Base-by-base conservation (phyloP, 1,140 invertebrate species). In the Drosophila seguyi region DNA sequence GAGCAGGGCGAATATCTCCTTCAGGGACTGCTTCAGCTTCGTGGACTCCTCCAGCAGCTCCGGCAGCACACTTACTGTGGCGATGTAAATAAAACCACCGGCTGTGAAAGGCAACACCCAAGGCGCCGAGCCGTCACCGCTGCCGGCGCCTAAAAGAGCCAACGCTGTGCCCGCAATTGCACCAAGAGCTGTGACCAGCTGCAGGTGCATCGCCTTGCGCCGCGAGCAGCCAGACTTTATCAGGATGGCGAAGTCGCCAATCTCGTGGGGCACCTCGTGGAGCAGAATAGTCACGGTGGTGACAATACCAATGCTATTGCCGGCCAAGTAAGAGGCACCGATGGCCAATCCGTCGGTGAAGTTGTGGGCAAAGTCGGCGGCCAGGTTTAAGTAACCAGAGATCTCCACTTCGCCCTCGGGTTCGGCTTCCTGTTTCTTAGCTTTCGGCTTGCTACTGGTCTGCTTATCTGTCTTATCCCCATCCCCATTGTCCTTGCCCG, bases 81-180 rank as follows among this genome's bases (percentile, higher is more conserved):
- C 97, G 67, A 99, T 99, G 92, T 99, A 98, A 16, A 99, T 95
- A 93, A 99, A 99, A 3, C 98, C 98, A 36, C 98, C 98, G 16
- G 98, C 97, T 0, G 98, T 99, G 91, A 99, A 99, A 4, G 98
- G 98, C 29, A 99, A 94, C 81, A 99, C 98, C 98, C 98, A 99
- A 1, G 96, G 96, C 6, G 97, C 97, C 66, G 95, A 95, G 96
- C 95, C 79, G 38, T 66, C 96, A 0, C 66, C 81, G 80, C 94
- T 95, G 69, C 84, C 78, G 4, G 91, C 91, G 5, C 92, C 92
- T n/a, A 93, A 93, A 11, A 99, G 94, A 59, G 98, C 98, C 71
- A 98, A 93, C 4, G 97, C 94, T 29, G 98, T 99, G 50, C 98
- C 98, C 67, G 97, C 95, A 60, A 99, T 90, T 41, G 99, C 99